Evolutionary conservation across 2,113 vertebrate genomes (phyloP).

Genomic region (Dermatemys mawii): DNA sequence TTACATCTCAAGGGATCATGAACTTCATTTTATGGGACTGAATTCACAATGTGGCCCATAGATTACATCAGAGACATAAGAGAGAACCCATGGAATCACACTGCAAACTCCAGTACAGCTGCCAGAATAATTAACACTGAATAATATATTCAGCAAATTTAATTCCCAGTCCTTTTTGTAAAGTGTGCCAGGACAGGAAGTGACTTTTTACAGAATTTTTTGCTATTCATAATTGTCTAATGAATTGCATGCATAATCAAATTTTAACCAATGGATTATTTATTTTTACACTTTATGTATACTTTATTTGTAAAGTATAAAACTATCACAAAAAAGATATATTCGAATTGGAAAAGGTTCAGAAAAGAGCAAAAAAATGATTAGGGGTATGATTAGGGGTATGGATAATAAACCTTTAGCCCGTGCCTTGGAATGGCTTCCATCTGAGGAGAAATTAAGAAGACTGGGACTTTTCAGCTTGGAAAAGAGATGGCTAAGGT

Average conservation of each 20-base stretch:
- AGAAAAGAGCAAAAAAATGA: too few species aligned
- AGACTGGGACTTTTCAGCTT: too few species aligned
- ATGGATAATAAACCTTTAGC: too few species aligned
- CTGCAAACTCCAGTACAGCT: not conserved
- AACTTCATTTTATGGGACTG: accelerated
- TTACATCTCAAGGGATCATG: accelerated
- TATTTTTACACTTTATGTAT: too few species aligned
- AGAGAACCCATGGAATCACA: not conserved
- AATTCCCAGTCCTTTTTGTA: not conserved
- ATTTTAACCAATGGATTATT: not conserved
- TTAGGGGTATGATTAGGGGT: too few species aligned
- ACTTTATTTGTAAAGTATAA: too few species aligned
- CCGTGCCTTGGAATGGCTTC: too few species aligned
- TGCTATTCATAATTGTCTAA: not conserved
- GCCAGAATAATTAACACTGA: not conserved
- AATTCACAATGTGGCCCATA: not conserved
- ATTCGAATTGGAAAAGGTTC: too few species aligned
- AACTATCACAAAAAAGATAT: too few species aligned
- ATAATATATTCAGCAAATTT: not conserved
- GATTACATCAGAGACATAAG: not conserved
- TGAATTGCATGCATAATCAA: not conserved
- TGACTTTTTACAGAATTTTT: not conserved
- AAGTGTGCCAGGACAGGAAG: accelerated
- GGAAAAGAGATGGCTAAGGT: too few species aligned
- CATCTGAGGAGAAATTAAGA: too few species aligned